phyloP scores from a whole-genome alignment of 2,888 invertebrate genomes.

The Torymus aiolomorphi region DNA sequence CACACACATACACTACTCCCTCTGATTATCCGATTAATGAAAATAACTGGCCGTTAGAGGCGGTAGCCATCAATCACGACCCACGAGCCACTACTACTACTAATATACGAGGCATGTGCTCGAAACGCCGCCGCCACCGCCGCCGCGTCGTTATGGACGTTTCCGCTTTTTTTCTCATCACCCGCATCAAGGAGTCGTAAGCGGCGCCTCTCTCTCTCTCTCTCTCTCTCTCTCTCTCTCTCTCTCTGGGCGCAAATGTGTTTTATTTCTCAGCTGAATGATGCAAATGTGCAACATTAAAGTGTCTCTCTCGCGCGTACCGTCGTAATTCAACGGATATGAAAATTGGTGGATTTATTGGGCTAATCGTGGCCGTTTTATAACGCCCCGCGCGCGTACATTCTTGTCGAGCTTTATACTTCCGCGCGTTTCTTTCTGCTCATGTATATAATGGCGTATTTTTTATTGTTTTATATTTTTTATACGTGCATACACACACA shows the following conservation, averaged over 20 bases:
- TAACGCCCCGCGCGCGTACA: too few species aligned
- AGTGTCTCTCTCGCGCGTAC: neutral
- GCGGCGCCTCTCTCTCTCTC: neutral
- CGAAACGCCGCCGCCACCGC: too few species aligned
- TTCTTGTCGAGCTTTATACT: too few species aligned
- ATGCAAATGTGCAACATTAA: slow-evolving; percentile 22
- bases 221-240: too few species aligned
- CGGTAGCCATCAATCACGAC: slow-evolving; percentile 15
- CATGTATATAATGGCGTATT: too few species aligned
- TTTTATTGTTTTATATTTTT: too few species aligned
- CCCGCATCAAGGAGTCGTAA: neutral
- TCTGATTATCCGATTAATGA: slow-evolving; percentile 29
- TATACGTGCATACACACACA: too few species aligned
- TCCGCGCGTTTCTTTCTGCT: too few species aligned
- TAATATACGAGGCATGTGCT: too few species aligned
- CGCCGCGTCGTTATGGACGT: slow-evolving; percentile 3
- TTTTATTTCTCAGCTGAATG: slow-evolving; percentile 14
- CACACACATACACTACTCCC: neutral
- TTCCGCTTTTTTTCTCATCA: slow-evolving; percentile 26
- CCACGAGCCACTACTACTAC: neutral
- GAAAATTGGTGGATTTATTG: slow-evolving; percentile 24
- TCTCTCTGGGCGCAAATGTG: neutral
- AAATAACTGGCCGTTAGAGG: slow-evolving; percentile 11
- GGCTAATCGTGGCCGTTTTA: neutral
- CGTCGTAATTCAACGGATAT: slow-evolving; percentile 10